Conservation (phyloP, 2,888 invertebrate species). For the Microplitis deprimator region DNA sequence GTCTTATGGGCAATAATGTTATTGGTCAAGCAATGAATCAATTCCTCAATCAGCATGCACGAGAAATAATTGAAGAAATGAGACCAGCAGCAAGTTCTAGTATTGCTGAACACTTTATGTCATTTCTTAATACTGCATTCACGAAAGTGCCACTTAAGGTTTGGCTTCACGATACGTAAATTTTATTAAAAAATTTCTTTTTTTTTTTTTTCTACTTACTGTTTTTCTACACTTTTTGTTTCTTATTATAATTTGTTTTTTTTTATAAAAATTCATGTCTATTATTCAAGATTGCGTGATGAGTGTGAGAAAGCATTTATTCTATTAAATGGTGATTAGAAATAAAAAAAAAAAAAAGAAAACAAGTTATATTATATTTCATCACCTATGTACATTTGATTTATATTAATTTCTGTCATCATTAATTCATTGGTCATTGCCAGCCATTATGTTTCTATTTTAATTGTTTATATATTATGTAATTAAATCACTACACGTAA, state of each 20-base stretch:
- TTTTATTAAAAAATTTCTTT: neutral
- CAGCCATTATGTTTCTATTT: neutral
- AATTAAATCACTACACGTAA: neutral
- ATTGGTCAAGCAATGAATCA: slow-evolving; percentile 89
- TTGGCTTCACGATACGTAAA: slow-evolving; percentile 74
- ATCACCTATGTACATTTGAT: slow-evolving; percentile 13
- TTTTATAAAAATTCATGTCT: neutral
- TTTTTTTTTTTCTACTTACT: neutral
- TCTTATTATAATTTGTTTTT: slow-evolving; percentile 2
- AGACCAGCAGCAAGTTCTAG: slow-evolving; percentile 82
- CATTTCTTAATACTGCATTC: slow-evolving; percentile 82
- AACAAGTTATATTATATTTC: slow-evolving; percentile 5
- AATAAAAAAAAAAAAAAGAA: slow-evolving; percentile 9
- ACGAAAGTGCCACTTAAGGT: slow-evolving; percentile 80
- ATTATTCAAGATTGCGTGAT: neutral
- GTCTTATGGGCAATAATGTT: slow-evolving; percentile 82
- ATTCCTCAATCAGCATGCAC: slow-evolving; percentile 85
- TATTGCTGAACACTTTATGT: slow-evolving; percentile 82
- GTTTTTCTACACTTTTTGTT: slow-evolving; percentile 2
- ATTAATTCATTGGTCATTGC: slow-evolving; percentile 8
- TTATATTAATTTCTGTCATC: neutral
- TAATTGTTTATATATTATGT: neutral
- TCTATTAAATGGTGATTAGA: neutral
- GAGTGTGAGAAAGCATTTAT: slow-evolving; percentile 20
- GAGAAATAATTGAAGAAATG: slow-evolving; percentile 88